Conservation (phyloP, 2,113 vertebrate species). For the Oxyruncus cristatus region DNA sequence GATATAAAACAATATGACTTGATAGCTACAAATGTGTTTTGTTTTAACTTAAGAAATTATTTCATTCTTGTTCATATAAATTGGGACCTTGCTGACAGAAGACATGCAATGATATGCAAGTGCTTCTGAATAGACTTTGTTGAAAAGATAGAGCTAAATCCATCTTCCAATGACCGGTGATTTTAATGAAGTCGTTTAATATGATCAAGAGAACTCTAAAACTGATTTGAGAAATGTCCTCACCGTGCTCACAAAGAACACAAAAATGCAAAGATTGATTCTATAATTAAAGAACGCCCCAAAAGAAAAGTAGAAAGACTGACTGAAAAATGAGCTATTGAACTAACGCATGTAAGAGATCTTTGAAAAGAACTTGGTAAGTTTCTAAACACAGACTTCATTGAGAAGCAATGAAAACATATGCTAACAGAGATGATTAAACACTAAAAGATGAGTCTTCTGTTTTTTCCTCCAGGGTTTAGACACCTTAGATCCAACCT, state of each 20-base stretch:
- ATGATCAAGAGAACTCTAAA: constrained; percentile 29
- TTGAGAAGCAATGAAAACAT: constrained; percentile 5
- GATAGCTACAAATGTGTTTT: not conserved
- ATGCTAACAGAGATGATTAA: constrained; percentile 32
- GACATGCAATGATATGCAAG: not conserved
- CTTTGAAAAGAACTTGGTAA: constrained; percentile 22
- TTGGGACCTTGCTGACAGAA: not conserved
- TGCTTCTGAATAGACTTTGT: constrained; percentile 19
- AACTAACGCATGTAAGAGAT: not conserved
- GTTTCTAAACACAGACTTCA: constrained; percentile 3
- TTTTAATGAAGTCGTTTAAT: constrained; percentile 42
- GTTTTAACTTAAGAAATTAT: not conserved
- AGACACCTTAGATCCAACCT: not conserved
- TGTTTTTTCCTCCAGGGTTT: not conserved
- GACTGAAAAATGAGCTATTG: not conserved
- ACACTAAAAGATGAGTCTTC: constrained; percentile 28
- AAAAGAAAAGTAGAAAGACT: not conserved
- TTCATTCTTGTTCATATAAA: not conserved
- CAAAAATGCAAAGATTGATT: not conserved
- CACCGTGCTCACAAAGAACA: not conserved
- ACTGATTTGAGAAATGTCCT: constrained; percentile 7
- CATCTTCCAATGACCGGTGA: not conserved
- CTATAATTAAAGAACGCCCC: constrained; percentile 30
- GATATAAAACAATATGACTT: not conserved
- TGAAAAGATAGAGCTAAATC: constrained; percentile 26